These are phyloP conservation scores for Melanostoma scalare DNA, from an alignment of 2,888 invertebrate species.

Conservation along the genomic window DNA sequence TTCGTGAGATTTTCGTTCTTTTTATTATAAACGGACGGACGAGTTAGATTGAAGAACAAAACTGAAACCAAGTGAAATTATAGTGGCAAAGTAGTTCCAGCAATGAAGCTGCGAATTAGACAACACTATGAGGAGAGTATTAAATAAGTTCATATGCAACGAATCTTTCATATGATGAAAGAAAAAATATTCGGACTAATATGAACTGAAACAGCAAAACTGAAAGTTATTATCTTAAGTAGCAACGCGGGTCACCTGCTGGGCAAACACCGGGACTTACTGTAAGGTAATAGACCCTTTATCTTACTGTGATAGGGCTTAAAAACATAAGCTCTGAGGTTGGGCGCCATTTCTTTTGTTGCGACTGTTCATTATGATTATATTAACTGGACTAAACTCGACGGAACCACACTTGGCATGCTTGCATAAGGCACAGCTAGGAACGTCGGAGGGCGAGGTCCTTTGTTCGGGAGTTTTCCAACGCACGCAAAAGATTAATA, in stretches of 20 bases:
- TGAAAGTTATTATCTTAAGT: background rate
- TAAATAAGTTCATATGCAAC: constrained; percentile 5
- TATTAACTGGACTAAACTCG: too few relatives aligned
- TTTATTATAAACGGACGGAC: background rate
- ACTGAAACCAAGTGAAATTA: background rate
- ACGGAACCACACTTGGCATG: too few relatives aligned
- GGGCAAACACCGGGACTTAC: constrained; percentile 5
- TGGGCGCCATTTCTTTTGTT: constrained; percentile 21
- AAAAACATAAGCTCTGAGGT: background rate
- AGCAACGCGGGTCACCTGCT: background rate
- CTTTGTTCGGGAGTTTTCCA: too few relatives aligned
- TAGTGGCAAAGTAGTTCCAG: constrained; percentile 1
- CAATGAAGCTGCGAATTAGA: background rate
- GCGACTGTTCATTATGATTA: too few relatives aligned
- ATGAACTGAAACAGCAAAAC: background rate
- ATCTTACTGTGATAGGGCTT: background rate
- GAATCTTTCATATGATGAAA: background rate
- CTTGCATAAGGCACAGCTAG: too few relatives aligned
- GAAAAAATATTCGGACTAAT: background rate
- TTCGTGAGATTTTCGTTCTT: background rate
- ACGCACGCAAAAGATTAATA: too few relatives aligned
- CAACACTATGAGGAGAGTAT: background rate
- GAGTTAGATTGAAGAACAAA: too few relatives aligned
- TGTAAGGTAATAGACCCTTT: background rate
- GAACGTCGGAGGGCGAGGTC: too few relatives aligned